Percentiles rank a stretch among this genome's conserved stretches.
Conservation (phyloP, 92 coral and sea anemone species). For the Virgularia gustaviana region DNA sequence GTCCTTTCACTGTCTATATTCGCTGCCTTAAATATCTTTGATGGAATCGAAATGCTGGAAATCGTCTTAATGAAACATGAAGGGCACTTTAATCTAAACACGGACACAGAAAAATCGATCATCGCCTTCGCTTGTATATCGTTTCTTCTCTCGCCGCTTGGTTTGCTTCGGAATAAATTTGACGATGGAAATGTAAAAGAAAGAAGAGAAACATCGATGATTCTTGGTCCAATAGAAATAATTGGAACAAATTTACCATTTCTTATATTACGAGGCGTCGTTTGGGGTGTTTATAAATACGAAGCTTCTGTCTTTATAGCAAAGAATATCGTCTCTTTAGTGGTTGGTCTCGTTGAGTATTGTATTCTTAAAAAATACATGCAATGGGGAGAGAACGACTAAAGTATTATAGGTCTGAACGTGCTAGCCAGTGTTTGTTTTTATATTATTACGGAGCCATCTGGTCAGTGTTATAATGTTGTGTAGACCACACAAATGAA, state of each 20-base stretch:
- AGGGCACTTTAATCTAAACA: slow-evolving; percentile 5
- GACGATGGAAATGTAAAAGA: neutral
- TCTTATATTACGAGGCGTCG: neutral
- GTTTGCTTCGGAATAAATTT: slow-evolving; percentile 11
- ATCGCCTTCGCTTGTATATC: slow-evolving; percentile 1
- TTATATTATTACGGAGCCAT: too few species aligned
- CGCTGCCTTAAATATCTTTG: slow-evolving; percentile 21
- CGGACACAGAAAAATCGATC: neutral
- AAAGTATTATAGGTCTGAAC: too few species aligned
- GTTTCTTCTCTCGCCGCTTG: neutral
- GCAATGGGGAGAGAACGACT: too few species aligned
- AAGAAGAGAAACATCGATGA: neutral
- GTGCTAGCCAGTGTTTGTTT: too few species aligned
- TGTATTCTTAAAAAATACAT: neutral
- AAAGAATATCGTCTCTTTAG: neutral
- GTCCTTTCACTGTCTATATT: neutral
- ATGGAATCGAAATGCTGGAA: slow-evolving; percentile 23
- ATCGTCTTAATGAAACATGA: slow-evolving; percentile 5
- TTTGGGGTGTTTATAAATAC: neutral
- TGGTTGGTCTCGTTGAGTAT: neutral
- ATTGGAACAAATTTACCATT: neutral
- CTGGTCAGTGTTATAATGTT: too few species aligned
- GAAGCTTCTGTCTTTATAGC: slow-evolving; percentile 6
- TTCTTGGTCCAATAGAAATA: neutral
- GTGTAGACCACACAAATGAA: too few species aligned